Base-by-base conservation (phyloP, 2,797 vertebrate genomes). In the Lacerta bilineata region DNA sequence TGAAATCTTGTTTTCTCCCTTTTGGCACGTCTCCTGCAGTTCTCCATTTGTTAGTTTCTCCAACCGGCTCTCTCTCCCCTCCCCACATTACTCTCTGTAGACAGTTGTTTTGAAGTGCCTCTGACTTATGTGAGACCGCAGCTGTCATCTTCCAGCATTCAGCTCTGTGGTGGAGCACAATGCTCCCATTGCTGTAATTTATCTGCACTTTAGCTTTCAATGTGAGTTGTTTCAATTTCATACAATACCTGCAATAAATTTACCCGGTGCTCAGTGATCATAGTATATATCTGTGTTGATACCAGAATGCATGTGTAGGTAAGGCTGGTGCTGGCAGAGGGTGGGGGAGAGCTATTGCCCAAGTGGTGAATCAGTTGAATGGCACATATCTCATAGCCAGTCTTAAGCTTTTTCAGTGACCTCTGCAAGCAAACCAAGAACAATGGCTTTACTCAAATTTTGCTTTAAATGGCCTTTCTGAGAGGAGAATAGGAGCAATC, bases 331-430 rank as follows among this genome's bases (percentile, higher is more conserved):
- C 9, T 64, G 71, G 55, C 2, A 9, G 50, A 36, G 2, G 55
- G 27, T 33, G 61, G 83, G 75, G 27, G 43, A 43, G 17, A 41
- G 68, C 78, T 41, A 33, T 68, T 82, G 80, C 76, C 84, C 41
- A 91, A 90, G 88, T 85, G 87, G 93, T 76, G 41, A 93, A 94
- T 94, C 93, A 91, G 89, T 91, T 88, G 91, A 94, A 94, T 87
- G 91, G 90, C 93, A 89, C 90, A 90, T 90, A 91, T 86, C 90
- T 46, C 61, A n/a, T 83, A 83, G 85, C 90, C 91, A 82, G 85
- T 89, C 87, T 29, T 86, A 90, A 92, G 80, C 85, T 91, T 92
- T 92, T 90, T 92, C 90, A 91, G 78, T 90, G 13, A 68, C 39
- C 85, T 83, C 83, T 50, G 13, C 25, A 68, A 68, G 66, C 11